Base-by-base conservation (phyloP, 2,797 vertebrate genomes). In the Phalloptychus januarius region DNA sequence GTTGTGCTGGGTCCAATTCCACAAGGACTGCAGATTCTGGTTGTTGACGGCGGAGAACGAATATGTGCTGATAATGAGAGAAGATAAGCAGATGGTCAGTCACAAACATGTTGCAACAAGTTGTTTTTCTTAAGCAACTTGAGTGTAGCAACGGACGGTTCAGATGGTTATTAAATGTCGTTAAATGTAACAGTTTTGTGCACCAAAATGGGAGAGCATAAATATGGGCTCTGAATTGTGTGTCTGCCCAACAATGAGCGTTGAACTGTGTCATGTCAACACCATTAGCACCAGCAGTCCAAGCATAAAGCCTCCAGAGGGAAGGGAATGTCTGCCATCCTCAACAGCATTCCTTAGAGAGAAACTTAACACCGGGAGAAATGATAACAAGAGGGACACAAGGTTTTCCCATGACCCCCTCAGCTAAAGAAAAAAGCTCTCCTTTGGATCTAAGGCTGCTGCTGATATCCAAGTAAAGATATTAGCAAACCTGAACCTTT, bases 1-100 rank as follows among this genome's bases (percentile, higher is more conserved):
- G 91, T 99, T 99, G 91, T 98, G 98, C 80, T 97, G 97, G 87
- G 89, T 96, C 98, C 98, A 99, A 94, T 99, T 97, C 98, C 98
- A 99, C 36, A 99, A 94, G 78, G 96, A 95, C 93, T 99, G 98
- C 78, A 99, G 91, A 91, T 99, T 96, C 92, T 98, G 97, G 96
- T 99, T 99, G 94, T 99, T 96, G 63, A 99, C 93, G 67, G 97
- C 97, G 0, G 97, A 97, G 95, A 99, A 99, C 0, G 98, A 95
- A 4, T 99, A 99, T 88, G 96, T 96, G 86, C 98, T 99, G 85
- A 56, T 0, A 36, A 80, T 0, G 2, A 58, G 54, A 71, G 45
- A 46, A 85, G 42, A 88, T 10, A 15, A 79, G 44, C 61, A 69
- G 18, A 15, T 56, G 28, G 74, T 88, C 79, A 81, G 74, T 88